Evolutionary conservation across 2,888 invertebrate genomes (phyloP).

Genomic region (Pomacea canaliculata): DNA sequence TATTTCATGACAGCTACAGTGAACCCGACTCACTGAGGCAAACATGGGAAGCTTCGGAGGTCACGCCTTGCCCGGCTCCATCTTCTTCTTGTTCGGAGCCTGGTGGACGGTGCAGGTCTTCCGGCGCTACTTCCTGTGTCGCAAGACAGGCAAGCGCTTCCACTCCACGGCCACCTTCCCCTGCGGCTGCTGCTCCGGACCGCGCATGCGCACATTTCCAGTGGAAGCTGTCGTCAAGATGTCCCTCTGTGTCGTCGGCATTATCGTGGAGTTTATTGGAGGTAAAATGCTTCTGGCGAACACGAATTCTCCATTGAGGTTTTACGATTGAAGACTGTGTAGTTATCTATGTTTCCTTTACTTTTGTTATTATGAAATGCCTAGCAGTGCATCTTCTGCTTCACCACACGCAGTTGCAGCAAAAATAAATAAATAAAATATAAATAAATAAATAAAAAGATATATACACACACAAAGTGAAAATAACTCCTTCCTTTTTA

Average conservation of each 20-base stretch:
- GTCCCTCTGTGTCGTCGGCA: conserved; percentile 42
- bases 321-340: too few species aligned
- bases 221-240: conserved; percentile 47
- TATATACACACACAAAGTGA: background rate
- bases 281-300: conserved; percentile 23
- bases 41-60: conserved; percentile 70
- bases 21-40: background rate
- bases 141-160: conserved; percentile 45
- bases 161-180: conserved; percentile 48
- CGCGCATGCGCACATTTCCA: conserved; percentile 46
- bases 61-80: conserved; percentile 71
- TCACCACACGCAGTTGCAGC: too few species aligned
- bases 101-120: conserved; percentile 44
- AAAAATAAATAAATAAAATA: too few species aligned
- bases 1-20: background rate
- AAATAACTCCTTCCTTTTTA: too few species aligned
- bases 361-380: too few species aligned
- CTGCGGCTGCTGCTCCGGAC: conserved; percentile 49
- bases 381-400: too few species aligned
- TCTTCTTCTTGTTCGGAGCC: conserved; percentile 56
- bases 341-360: too few species aligned
- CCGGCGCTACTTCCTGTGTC: conserved; percentile 52
- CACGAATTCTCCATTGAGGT: too few species aligned
- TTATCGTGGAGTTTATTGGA: conserved; percentile 47
- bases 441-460: too few species aligned